Percentiles rank a stretch among this genome's conserved stretches.
Evolutionary conservation across 2,113 vertebrate species (phyloP).

Genomic region (Gallinago paraguaiae): DNA sequence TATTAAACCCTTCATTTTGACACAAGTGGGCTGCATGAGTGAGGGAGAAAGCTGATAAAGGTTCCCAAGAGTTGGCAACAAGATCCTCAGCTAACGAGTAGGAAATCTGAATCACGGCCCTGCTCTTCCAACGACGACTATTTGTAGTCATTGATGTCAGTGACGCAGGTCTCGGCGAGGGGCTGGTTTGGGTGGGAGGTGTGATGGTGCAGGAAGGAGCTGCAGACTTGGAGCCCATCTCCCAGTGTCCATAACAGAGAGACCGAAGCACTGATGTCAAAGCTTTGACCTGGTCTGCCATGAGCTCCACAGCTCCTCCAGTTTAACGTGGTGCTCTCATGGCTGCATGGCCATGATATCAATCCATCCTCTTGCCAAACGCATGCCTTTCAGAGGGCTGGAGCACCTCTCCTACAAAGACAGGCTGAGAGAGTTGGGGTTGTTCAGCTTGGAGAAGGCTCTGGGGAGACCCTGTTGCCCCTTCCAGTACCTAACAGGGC

Average conservation of each 20-base stretch:
- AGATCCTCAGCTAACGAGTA: constrained; percentile 31
- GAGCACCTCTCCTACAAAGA: too few relatives aligned
- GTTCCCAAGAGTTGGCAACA: constrained; percentile 28
- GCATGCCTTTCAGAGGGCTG: too few relatives aligned
- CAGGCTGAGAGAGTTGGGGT: too few relatives aligned
- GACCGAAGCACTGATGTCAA: neutral
- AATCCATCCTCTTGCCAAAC: neutral
- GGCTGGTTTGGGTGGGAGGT: neutral
- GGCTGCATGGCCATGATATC: neutral
- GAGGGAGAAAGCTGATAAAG: constrained; percentile 11
- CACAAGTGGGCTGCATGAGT: constrained; percentile 17
- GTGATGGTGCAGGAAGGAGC: neutral
- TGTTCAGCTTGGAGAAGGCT: too few relatives aligned
- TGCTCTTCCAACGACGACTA: neutral
- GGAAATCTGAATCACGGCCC: constrained; percentile 33
- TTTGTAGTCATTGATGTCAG: neutral
- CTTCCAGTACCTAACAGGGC: too few relatives aligned
- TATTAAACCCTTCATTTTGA: constrained; percentile 53
- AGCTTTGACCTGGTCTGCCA: neutral
- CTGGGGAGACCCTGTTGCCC: too few relatives aligned
- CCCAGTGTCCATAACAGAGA: neutral
- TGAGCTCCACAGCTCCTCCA: neutral
- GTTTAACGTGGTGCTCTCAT: neutral
- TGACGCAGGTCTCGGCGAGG: neutral
- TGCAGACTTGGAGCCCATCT: neutral